Conservation (phyloP, 1,140 invertebrate genomes). For the Drosophila baimaii region DNA sequence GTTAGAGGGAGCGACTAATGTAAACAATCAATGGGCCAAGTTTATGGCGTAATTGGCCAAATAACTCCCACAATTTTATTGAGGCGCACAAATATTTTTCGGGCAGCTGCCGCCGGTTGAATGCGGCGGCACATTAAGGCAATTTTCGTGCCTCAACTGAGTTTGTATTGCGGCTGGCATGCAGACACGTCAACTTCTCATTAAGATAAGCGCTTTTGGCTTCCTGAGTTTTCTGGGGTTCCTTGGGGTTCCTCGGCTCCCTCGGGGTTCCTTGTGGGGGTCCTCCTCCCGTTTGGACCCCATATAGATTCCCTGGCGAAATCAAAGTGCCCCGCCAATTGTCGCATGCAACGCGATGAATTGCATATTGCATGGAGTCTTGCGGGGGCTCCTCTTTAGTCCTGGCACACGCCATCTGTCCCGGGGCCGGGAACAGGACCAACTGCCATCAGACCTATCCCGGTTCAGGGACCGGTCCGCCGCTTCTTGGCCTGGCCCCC, state of each 20-base stretch:
- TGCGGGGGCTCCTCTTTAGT: slow-evolving; percentile 24
- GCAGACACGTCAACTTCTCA: slow-evolving; percentile 77
- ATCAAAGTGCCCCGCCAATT: slow-evolving; percentile 43
- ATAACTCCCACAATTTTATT: slow-evolving; percentile 73
- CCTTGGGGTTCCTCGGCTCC: background rate
- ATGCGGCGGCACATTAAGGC: slow-evolving; percentile 38
- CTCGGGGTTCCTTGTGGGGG: slow-evolving; percentile 12
- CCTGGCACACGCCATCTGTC: slow-evolving; percentile 74
- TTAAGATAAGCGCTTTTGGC: slow-evolving; percentile 71
- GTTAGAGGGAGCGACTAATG: slow-evolving; percentile 13
- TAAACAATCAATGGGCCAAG: slow-evolving; percentile 49
- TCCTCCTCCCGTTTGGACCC: background rate
- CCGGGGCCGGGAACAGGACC: slow-evolving; percentile 50
- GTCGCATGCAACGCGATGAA: slow-evolving; percentile 67
- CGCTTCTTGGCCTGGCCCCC: slow-evolving; percentile 12
- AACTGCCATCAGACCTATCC: slow-evolving; percentile 40
- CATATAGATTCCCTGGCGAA: slow-evolving; percentile 20
- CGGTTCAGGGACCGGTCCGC: background rate
- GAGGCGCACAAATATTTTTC: slow-evolving; percentile 55
- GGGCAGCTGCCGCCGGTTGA: slow-evolving; percentile 44
- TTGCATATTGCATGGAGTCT: slow-evolving; percentile 39
- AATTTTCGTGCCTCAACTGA: slow-evolving; percentile 40
- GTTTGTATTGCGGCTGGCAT: slow-evolving; percentile 64
- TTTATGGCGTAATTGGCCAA: slow-evolving; percentile 70
- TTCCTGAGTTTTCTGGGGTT: slow-evolving; percentile 20